These are phyloP conservation scores for Triplophysa tibetana DNA, from an alignment of 2,113 vertebrate species.

Conservation along the genomic window DNA sequence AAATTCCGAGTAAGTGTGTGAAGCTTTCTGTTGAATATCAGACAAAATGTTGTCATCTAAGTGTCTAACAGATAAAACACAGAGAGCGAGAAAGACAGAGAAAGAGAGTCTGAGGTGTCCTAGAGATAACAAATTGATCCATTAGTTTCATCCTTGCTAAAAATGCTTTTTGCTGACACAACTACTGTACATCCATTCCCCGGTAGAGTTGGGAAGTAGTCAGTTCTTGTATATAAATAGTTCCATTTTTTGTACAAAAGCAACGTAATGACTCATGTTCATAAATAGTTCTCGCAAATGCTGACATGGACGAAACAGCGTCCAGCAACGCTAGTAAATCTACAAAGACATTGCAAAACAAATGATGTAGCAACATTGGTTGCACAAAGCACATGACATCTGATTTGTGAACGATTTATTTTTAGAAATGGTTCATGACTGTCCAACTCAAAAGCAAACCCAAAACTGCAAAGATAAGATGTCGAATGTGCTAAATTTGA, in stretches of 20 bases:
- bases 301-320: not conserved
- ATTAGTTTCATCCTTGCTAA: slow-evolving; percentile 4
- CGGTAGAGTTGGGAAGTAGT: not conserved
- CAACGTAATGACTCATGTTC: not conserved
- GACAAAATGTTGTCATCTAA: slow-evolving; percentile 11
- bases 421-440: not conserved
- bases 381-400: no score
- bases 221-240: not conserved
- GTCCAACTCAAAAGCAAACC: no score
- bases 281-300: not conserved
- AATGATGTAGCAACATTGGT: no score
- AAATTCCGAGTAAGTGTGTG: slow-evolving; percentile 18
- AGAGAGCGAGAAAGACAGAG: not conserved
- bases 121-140: not conserved
- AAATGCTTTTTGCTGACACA: slow-evolving; percentile 11
- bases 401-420: no score
- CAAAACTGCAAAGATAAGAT: no score
- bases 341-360: no score
- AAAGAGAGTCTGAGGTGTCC: not conserved
- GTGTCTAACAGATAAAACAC: not conserved
- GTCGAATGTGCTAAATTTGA: no score
- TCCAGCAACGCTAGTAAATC: no score
- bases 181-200: not conserved
- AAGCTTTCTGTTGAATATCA: not conserved
- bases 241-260: not conserved